Evolutionary conservation across 2,797 vertebrate species (phyloP).

Genomic region (Gymnoscopelus braueri): DNA sequence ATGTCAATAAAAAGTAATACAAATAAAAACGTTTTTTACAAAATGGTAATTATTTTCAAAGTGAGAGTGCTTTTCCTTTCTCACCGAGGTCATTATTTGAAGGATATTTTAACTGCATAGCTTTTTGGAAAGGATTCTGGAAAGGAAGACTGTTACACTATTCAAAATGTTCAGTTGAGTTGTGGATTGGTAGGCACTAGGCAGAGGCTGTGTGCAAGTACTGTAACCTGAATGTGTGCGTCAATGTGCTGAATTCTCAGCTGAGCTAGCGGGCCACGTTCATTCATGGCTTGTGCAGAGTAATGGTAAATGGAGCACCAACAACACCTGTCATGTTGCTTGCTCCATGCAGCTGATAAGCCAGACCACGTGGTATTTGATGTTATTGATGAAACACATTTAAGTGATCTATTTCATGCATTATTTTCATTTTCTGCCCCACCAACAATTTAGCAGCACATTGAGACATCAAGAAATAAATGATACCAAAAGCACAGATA

Average conservation of each 20-base stretch:
- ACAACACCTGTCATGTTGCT: conserved; percentile 62
- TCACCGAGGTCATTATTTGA: too few species aligned
- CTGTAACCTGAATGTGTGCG: too few species aligned
- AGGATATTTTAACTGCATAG: too few species aligned
- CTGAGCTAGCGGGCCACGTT: conserved; percentile 1
- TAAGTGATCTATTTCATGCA: conserved; percentile 10
- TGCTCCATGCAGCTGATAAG: conserved; percentile 46
- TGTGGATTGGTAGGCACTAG: too few species aligned
- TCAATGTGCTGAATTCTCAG: conserved; percentile 6
- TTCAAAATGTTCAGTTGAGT: too few species aligned
- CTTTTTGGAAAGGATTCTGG: too few species aligned
- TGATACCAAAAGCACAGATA: neutral
- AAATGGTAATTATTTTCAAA: too few species aligned
- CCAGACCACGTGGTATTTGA: conserved; percentile 21
- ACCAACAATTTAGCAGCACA: neutral
- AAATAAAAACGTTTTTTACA: too few species aligned
- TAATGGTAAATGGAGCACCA: conserved; percentile 70
- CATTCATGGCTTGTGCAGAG: conserved; percentile 56
- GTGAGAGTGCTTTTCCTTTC: too few species aligned
- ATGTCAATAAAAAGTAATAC: too few species aligned
- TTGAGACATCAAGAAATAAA: neutral
- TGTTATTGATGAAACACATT: conserved; percentile 28
- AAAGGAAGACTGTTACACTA: too few species aligned
- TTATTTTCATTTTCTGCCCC: conserved; percentile 14
- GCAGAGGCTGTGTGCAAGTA: too few species aligned